Conservation (phyloP, 2,113 vertebrate species). For the Phalacrocorax pelagicus region DNA sequence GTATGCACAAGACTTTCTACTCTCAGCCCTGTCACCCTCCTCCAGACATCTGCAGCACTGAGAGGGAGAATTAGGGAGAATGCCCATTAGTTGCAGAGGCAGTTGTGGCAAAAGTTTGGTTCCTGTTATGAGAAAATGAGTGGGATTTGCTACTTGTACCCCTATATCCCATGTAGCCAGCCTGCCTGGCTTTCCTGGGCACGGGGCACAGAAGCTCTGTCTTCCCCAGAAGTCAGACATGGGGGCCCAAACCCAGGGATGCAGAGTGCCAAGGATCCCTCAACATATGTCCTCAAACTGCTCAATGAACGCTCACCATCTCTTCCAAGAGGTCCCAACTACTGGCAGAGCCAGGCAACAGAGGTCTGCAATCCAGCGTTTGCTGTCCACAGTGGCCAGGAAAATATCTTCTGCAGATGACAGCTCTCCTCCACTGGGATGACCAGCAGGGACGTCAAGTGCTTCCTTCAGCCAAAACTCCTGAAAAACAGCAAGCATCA, state of each 20-base stretch:
- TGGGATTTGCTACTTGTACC: not conserved
- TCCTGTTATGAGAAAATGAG: not conserved
- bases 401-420: not conserved
- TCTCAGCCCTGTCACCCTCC: not conserved
- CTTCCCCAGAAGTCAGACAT: not conserved
- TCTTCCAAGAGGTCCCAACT: not conserved
- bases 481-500: not conserved
- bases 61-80: not conserved
- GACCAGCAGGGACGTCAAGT: not conserved
- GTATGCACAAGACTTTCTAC: not conserved
- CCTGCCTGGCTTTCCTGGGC: not conserved
- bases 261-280: not conserved
- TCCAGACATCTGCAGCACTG: not conserved
- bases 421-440: not conserved
- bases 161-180: not conserved
- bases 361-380: not conserved
- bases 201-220: not conserved
- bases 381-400: fast-evolving
- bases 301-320: fast-evolving
- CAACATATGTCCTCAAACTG: not conserved
- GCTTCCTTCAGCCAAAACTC: not conserved
- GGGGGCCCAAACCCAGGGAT: fast-evolving
- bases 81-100: not conserved
- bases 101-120: not conserved
- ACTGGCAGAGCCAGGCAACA: not conserved